phyloP scores from a whole-genome alignment of 2,113 vertebrate species.

The Trichomycterus rosablanca region DNA sequence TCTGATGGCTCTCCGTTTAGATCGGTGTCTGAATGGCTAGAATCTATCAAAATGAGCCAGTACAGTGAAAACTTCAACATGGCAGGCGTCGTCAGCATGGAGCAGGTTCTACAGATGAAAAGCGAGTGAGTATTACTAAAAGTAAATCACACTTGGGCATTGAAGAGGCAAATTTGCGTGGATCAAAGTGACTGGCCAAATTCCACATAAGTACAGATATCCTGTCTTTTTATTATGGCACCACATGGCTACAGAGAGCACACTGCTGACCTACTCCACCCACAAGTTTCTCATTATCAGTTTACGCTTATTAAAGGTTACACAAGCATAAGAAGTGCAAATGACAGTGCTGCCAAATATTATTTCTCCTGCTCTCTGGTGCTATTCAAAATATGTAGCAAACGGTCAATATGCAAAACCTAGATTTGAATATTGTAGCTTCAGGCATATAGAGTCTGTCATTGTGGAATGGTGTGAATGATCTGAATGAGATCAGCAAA shows the following conservation, averaged over 20 bases:
- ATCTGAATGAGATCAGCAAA: no score
- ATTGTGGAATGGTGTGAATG: no score
- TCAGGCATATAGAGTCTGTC: background rate
- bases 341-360: no score
- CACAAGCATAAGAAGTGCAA: background rate
- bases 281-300: no score
- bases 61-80: conserved; percentile 87
- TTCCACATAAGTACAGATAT: background rate
- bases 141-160: background rate
- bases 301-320: background rate
- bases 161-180: no score
- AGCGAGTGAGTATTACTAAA: conserved; percentile 77
- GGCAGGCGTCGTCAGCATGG: conserved; percentile 81
- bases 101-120: conserved; percentile 93
- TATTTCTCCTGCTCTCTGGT: background rate
- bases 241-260: background rate
- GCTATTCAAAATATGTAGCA: background rate
- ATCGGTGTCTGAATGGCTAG: conserved; percentile 88
- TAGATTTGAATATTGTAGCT: conserved; percentile 9
- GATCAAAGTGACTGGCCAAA: conserved; percentile 10
- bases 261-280: no score
- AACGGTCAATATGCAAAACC: conserved; percentile 15
- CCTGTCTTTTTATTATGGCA: conserved; percentile 1
- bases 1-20: conserved; percentile 86
- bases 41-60: conserved; percentile 96